Evolutionary conservation across 2,797 vertebrate species (phyloP).

Genomic region (Enteromius paludinosus): DNA sequence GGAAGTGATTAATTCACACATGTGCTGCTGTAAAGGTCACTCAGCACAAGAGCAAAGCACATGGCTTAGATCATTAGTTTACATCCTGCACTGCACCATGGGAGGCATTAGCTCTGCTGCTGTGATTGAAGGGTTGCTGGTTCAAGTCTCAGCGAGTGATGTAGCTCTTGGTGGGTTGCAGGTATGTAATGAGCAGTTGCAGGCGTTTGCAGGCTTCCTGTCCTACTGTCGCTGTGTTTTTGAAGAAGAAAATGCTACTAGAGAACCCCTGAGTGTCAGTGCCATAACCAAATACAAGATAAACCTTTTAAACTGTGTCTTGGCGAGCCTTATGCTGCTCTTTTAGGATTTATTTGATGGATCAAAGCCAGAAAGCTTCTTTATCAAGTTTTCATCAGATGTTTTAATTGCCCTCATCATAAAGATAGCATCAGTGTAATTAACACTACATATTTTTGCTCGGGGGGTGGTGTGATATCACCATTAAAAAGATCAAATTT

Average conservation of each 20-base stretch:
- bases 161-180: neutral
- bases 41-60: conserved; percentile 17
- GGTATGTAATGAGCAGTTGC: neutral
- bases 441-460: conserved; percentile 7
- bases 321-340: conserved; percentile 1
- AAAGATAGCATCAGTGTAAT: neutral
- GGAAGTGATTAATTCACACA: conserved; percentile 43
- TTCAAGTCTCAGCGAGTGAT: conserved; percentile 14
- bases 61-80: conserved; percentile 35
- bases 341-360: neutral
- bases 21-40: conserved; percentile 43
- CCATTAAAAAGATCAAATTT: neutral
- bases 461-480: neutral
- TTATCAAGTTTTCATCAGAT: neutral
- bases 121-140: conserved; percentile 11
- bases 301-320: neutral
- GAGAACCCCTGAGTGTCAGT: neutral
- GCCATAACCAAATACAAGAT: neutral
- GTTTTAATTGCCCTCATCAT: neutral
- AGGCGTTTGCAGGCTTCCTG: neutral
- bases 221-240: conserved; percentile 1
- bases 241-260: neutral
- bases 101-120: conserved; percentile 24
- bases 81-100: conserved; percentile 12
- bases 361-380: neutral